Base-by-base conservation (phyloP, 2,888 invertebrate genomes). In the Harmothoe impar region DNA sequence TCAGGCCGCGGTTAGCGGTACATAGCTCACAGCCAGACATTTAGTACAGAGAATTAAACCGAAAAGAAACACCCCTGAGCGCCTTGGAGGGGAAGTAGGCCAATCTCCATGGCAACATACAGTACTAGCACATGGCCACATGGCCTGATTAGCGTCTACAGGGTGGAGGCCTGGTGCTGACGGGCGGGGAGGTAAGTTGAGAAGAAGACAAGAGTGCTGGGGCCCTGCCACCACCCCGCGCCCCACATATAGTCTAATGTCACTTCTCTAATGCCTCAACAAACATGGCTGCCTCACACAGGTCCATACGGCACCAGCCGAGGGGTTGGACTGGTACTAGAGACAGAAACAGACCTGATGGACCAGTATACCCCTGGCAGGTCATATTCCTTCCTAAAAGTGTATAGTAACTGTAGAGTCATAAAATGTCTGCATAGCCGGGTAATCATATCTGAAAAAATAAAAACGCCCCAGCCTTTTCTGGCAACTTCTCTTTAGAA, bases 31-130 rank as follows among this genome's bases (percentile, higher is more conserved):
- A n/a, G n/a, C n/a, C n/a, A n/a, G n/a, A n/a, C 68, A 68, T 68
- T 68, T 68, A 68, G 20, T 68, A 52, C 68, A 17, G 20, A 68
- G 68, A 68, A 68, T 68, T 68, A 68, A 68, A 68, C 68, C 68
- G n/a, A n/a, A 68, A 68, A 68, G 68, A 15, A 68, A 68, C 15
- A 68, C 68, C 68, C 15, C 68, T 52, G 68, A 15, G 68, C 20
- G 68, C 68, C 68, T 68, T n/a, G 68, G 68, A n/a, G 68, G 68
- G 43, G 23, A 81, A 81, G 81, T 81, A 31, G 81, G 81, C 33
- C 81, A 35, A 81, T 81, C 81, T 81, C 81, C 81, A 81, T 51
- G 43, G 84, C 29, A 51, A 84, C 84, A 51, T 84, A 25, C 0
- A 33, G 43, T 3, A 23, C 35, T 23, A n/a, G n/a, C 5, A 35